phyloP scores from a whole-genome alignment of 2,113 vertebrate species.

The Brachirus orientalis region DNA sequence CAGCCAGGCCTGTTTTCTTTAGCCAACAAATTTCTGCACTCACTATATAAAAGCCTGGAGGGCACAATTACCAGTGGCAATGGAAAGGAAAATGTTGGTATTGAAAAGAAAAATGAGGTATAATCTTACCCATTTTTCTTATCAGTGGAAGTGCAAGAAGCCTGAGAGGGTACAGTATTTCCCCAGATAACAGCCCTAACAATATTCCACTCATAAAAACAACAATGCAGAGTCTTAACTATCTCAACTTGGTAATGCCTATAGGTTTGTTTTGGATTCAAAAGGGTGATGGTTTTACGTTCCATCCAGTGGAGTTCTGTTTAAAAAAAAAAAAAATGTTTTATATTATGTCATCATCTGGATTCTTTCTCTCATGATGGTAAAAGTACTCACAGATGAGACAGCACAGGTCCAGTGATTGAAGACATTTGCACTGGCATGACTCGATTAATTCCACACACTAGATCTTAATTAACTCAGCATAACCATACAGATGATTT shows the following conservation, averaged over 20 bases:
- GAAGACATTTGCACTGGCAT: conserved; percentile 49
- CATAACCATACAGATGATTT: conserved; percentile 66
- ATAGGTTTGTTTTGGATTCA: conserved; percentile 24
- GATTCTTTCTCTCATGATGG: neutral
- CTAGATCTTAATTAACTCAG: conserved; percentile 72
- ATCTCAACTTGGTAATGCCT: conserved; percentile 17
- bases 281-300: neutral
- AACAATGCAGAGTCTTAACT: conserved; percentile 12
- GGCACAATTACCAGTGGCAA: conserved; percentile 72
- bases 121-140: conserved; percentile 73
- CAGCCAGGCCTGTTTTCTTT: conserved; percentile 44
- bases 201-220: conserved; percentile 57
- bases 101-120: conserved; percentile 73
- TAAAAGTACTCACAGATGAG: conserved; percentile 24
- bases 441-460: conserved; percentile 62
- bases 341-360: conserved; percentile 8
- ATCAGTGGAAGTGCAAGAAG: conserved; percentile 57
- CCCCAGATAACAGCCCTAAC: conserved; percentile 55
- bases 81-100: conserved; percentile 69
- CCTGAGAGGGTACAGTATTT: conserved; percentile 62
- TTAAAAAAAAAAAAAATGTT: neutral
- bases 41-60: conserved; percentile 64
- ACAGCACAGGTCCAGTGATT: conserved; percentile 34
- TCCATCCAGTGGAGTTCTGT: no score
- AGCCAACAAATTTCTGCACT: conserved; percentile 47